Evolutionary conservation across 2,113 vertebrate species (phyloP).

Genomic region (Hypanus sabinus): DNA sequence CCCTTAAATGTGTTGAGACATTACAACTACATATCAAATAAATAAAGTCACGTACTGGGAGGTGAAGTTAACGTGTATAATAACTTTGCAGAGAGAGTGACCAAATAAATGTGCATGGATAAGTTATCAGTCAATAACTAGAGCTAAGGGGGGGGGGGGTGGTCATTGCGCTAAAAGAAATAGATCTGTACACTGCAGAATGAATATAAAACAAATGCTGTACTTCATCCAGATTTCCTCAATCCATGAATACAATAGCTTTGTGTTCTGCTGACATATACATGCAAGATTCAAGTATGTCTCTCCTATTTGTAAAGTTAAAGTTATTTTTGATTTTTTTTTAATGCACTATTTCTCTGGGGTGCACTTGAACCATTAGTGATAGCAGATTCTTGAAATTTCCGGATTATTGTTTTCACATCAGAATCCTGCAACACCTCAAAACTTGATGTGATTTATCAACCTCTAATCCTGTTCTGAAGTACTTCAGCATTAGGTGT

Average conservation of each 20-base stretch:
- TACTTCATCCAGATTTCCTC: background rate
- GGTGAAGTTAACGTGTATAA: no score
- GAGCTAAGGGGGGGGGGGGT: no score
- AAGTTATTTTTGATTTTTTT: background rate
- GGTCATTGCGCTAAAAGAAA: no score
- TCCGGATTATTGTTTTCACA: background rate
- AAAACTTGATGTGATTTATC: background rate
- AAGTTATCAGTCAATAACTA: no score
- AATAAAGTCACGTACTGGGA: no score
- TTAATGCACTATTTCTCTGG: background rate
- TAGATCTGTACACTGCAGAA: no score
- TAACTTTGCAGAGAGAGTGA: no score
- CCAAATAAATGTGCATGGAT: no score
- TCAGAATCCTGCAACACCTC: background rate
- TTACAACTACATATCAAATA: no score
- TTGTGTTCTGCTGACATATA: background rate
- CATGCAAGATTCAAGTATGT: no score
- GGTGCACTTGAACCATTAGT: background rate
- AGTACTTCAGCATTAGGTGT: background rate
- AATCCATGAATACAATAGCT: background rate
- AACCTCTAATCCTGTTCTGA: slow-evolving; percentile 5
- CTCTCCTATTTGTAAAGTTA: no score
- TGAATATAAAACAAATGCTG: background rate
- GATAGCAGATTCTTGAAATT: background rate
- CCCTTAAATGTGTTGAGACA: no score